These are phyloP conservation scores for Drosophila willistoni DNA, from an alignment of 1,140 invertebrate species.

Conservation along the genomic window DNA sequence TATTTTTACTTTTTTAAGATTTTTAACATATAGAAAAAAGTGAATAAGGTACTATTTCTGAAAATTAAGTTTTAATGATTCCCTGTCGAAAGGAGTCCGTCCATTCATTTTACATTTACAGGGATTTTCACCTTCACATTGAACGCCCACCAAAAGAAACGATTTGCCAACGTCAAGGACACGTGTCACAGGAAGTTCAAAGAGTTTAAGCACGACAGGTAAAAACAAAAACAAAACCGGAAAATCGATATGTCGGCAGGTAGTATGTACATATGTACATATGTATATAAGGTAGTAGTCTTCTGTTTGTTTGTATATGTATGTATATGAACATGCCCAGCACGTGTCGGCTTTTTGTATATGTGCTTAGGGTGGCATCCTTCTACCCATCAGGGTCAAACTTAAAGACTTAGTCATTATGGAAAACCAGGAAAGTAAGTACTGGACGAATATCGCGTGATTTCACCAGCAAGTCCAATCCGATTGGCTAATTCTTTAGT, in stretches of 20 bases:
- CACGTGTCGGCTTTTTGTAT: conserved; percentile 57
- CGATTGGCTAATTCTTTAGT: conserved; percentile 48
- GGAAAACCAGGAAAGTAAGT: conserved; percentile 40
- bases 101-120: conserved; percentile 38
- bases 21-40: too few species aligned
- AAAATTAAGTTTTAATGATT: too few species aligned
- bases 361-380: not conserved
- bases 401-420: conserved; percentile 39
- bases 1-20: too few species aligned
- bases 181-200: conserved; percentile 73
- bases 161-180: conserved; percentile 63
- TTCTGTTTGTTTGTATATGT: too few species aligned
- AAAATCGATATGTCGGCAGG: conserved; percentile 67
- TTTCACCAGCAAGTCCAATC: conserved; percentile 60
- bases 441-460: conserved; percentile 72
- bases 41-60: too few species aligned
- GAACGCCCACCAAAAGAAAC: conserved; percentile 44
- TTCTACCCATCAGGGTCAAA: not conserved
- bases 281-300: conserved; percentile 45
- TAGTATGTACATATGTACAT: too few species aligned
- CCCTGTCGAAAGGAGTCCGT: not conserved
- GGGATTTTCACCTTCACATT: conserved; percentile 65
- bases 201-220: conserved; percentile 55
- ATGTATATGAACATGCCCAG: conserved; percentile 33
- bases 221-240: conserved; percentile 38